phyloP scores from a whole-genome alignment of 2,113 vertebrate species.

The Nothobranchius kuhntae region DNA sequence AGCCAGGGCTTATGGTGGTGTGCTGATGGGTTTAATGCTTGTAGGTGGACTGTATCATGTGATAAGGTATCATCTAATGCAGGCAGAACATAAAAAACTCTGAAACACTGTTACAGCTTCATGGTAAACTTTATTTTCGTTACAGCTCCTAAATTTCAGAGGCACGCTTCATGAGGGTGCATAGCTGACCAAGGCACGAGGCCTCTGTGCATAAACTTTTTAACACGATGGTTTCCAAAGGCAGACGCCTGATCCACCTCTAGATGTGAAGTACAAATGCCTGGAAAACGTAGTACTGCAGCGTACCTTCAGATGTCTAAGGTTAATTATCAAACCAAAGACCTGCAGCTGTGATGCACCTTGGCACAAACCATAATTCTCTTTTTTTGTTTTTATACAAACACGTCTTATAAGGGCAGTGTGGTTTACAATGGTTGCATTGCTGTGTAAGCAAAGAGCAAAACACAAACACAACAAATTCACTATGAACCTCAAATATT shows the following conservation, averaged over 20 bases:
- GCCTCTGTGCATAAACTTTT: slow-evolving; percentile 71
- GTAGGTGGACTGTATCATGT: background rate
- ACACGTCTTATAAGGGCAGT: slow-evolving; percentile 57
- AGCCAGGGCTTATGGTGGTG: slow-evolving; percentile 40
- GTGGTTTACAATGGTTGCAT: slow-evolving; percentile 60
- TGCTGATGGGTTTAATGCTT: background rate
- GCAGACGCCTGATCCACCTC: slow-evolving; percentile 35
- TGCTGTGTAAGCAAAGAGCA: slow-evolving; percentile 53
- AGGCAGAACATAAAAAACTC: slow-evolving; percentile 1
- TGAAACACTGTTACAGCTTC: slow-evolving; percentile 25
- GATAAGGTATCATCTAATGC: background rate
- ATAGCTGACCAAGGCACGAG: slow-evolving; percentile 70
- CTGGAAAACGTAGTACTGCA: slow-evolving; percentile 43
- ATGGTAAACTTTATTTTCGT: slow-evolving; percentile 55
- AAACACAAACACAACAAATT: slow-evolving; percentile 55
- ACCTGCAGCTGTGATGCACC: slow-evolving; percentile 66
- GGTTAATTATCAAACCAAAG: slow-evolving; percentile 48
- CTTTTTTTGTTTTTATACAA: slow-evolving; percentile 5
- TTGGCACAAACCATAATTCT: slow-evolving; percentile 68
- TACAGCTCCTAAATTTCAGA: slow-evolving; percentile 64
- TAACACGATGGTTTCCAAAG: slow-evolving; percentile 64
- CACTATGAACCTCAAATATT: slow-evolving; percentile 55
- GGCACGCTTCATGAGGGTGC: slow-evolving; percentile 69
- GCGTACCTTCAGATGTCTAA: slow-evolving; percentile 43
- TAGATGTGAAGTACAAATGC: slow-evolving; percentile 63